Conservation (phyloP, 2,888 invertebrate genomes). For the Gnatocerus cornutus region DNA sequence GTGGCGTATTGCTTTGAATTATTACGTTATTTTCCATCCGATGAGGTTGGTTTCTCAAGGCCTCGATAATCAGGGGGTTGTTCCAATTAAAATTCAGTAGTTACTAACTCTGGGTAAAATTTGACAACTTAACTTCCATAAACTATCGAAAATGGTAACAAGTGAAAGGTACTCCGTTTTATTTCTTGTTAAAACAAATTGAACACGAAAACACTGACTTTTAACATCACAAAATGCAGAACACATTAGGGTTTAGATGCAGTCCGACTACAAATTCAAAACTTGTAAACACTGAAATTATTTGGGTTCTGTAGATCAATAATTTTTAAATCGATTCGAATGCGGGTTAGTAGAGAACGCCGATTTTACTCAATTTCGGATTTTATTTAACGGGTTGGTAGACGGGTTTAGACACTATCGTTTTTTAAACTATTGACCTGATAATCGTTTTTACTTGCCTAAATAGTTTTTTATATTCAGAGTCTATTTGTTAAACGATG, state of each 20-base stretch:
- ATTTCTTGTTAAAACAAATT: slow-evolving; percentile 47
- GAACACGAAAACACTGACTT: slow-evolving; percentile 59
- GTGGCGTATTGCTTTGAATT: slow-evolving; percentile 62
- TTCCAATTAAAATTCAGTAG: slow-evolving; percentile 38
- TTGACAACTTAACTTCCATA: slow-evolving; percentile 54
- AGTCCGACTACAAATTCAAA: slow-evolving; percentile 46
- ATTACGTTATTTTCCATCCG: slow-evolving; percentile 41
- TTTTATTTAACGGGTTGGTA: slow-evolving; percentile 30
- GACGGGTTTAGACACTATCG: slow-evolving; percentile 41
- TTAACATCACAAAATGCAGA: slow-evolving; percentile 66
- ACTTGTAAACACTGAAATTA: slow-evolving; percentile 57
- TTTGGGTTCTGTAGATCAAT: slow-evolving; percentile 61
- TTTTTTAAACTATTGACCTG: slow-evolving; percentile 51
- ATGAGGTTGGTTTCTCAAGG: slow-evolving; percentile 50
- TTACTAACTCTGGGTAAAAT: slow-evolving; percentile 39
- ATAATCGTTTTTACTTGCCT: slow-evolving; percentile 54
- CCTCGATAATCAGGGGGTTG: slow-evolving; percentile 47
- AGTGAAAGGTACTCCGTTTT: slow-evolving; percentile 55
- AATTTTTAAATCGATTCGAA: slow-evolving; percentile 67
- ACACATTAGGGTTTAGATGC: slow-evolving; percentile 65
- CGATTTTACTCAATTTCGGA: slow-evolving; percentile 34
- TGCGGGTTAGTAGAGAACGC: slow-evolving; percentile 55
- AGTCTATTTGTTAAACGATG: slow-evolving; percentile 63
- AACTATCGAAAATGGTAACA: slow-evolving; percentile 57
- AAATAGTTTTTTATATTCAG: slow-evolving; percentile 56